These are phyloP conservation scores for Nomada fabriciana DNA, from an alignment of 2,888 invertebrate genomes.

Conservation along the genomic window DNA sequence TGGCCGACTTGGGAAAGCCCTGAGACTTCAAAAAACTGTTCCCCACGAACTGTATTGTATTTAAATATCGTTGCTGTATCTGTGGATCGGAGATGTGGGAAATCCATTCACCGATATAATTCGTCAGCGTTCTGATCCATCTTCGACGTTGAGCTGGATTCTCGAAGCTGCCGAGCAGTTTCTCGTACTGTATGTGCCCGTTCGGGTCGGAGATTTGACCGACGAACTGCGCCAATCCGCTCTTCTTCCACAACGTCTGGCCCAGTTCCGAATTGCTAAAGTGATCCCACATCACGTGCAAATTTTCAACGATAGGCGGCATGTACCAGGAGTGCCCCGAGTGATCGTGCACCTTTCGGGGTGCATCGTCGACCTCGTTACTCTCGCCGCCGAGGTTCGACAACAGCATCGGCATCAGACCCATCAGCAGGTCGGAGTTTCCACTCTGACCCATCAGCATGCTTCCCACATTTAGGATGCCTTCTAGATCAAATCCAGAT, in stretches of 20 bases:
- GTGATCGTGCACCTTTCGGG: conserved; percentile 87
- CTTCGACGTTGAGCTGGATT: conserved; percentile 92
- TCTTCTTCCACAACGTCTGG: conserved; percentile 89
- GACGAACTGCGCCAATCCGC: conserved; percentile 89
- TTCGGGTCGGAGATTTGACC: conserved; percentile 89
- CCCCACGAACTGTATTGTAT: conserved; percentile 89
- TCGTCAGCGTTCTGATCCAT: conserved; percentile 92
- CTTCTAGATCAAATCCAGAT: conserved; percentile 75
- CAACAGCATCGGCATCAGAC: conserved; percentile 89
- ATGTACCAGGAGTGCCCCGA: conserved; percentile 89
- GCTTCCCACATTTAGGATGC: conserved; percentile 77
- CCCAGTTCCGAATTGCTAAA: conserved; percentile 91
- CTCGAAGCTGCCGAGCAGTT: conserved; percentile 91
- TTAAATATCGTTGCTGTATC: conserved; percentile 90
- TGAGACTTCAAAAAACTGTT: conserved; percentile 91
- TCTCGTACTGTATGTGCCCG: conserved; percentile 90
- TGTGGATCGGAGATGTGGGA: conserved; percentile 91
- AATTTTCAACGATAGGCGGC: conserved; percentile 89
- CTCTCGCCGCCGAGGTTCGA: conserved; percentile 88
- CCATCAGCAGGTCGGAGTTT: conserved; percentile 85
- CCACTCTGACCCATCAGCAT: conserved; percentile 82
- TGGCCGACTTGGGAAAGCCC: conserved; percentile 89
- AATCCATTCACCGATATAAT: conserved; percentile 90
- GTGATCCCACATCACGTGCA: conserved; percentile 91
- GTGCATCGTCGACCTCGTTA: conserved; percentile 87